Evolutionary conservation across 2,113 vertebrate genomes (phyloP), one percentile per base, ranked within the genome.

Genomic region (Chrysochloris asiatica): DNA sequence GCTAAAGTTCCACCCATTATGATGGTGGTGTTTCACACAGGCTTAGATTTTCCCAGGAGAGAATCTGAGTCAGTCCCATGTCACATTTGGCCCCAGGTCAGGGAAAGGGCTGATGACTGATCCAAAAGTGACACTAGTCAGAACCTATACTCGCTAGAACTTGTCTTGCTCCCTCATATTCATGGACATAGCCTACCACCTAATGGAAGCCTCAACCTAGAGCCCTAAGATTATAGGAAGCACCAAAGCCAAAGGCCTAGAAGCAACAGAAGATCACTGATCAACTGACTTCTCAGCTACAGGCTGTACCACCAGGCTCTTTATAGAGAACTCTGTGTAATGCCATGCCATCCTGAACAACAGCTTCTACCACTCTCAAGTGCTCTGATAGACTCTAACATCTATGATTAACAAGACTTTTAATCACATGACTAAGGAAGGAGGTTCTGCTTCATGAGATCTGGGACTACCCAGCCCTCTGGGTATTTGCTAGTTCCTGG

Each of bases 401-500:
- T n/a, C n/a, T n/a, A n/a, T n/a, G n/a, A 22, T 16, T 14, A 6
- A 48, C 3, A 3, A 30, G n/a, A 14, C 73, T 94, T 96, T 89
- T 87, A 95, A 73, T 4, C 22, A 48, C 2, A 21, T n/a, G 30
- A 22, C 4, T 30, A 67, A 93, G 50, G 81, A 76, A 89, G 67
- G 24, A 87, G 4, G 14, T 78, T 84, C 81, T 83, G 13, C 81
- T 73, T 93, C 45, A 13, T 16, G 76, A n/a, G 22, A 26, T 19
- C 52, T 14, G 8, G 78, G 26, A 71, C 26, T 91, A 43, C 71
- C 72, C 14, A 2, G 6, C 21, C 47, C 6, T 30, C 38, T 90
- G 65, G 47, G 24, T 73, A 87, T 86, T 90, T 22, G 9, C 59
- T 54, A 14, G 59, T 86, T 93, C 61, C 81, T 59, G 72, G 38